Evolutionary conservation across 2,797 vertebrate species (phyloP).

Genomic region (Lophotriccus pileatus): DNA sequence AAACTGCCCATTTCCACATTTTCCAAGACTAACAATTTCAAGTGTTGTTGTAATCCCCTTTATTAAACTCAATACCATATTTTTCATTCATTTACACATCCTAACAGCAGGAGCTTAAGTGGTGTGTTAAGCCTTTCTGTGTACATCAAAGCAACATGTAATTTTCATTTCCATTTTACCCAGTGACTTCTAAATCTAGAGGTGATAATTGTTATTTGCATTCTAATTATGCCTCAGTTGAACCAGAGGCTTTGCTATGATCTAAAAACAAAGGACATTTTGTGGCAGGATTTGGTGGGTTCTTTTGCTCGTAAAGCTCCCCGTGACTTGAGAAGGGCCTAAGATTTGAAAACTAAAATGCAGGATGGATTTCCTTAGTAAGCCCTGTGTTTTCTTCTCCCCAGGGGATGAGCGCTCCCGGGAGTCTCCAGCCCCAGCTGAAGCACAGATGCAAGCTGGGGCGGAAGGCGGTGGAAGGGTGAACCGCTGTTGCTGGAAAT

Average conservation of each 20-base stretch:
- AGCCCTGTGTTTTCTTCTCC: slow-evolving; percentile 32
- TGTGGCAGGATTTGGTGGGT: neutral
- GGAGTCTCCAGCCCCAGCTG: slow-evolving; percentile 84
- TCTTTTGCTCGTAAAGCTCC: neutral
- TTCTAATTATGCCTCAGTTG: neutral
- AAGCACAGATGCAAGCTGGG: slow-evolving; percentile 78
- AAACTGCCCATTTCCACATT: neutral
- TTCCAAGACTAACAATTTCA: neutral
- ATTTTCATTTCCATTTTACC: slow-evolving; percentile 52
- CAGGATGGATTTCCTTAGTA: neutral
- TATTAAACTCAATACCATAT: neutral
- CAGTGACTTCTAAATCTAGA: slow-evolving; percentile 24
- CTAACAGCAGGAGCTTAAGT: neutral
- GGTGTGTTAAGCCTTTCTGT: neutral
- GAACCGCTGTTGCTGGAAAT: slow-evolving; percentile 80
- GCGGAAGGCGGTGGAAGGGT: slow-evolving; percentile 75
- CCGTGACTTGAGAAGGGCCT: neutral
- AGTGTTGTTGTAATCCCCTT: neutral
- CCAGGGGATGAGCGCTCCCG: slow-evolving; percentile 87
- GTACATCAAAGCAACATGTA: slow-evolving; percentile 18
- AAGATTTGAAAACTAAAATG: neutral
- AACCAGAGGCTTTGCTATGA: neutral
- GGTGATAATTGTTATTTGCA: slow-evolving; percentile 48
- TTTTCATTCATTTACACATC: neutral
- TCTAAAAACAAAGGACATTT: slow-evolving; percentile 9